phyloP scores from a whole-genome alignment of 2,888 invertebrate genomes.

The Thymelicus acteon region DNA sequence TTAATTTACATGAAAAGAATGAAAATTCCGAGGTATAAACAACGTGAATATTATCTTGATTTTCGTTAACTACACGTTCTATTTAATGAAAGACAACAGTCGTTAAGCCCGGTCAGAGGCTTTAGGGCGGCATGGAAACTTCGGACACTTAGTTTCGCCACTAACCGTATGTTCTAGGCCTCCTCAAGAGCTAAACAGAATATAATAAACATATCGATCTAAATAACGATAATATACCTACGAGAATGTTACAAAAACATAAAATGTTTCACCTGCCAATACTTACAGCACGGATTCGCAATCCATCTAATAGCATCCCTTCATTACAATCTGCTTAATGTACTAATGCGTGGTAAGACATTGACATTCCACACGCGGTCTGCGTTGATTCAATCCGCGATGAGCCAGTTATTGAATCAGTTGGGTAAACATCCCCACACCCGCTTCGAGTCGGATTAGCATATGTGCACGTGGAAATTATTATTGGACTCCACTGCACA shows the following conservation, averaged over 20 bases:
- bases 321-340: constrained; percentile 62
- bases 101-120: too few relatives aligned
- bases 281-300: not conserved
- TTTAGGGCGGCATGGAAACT: too few relatives aligned
- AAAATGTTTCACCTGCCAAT: not conserved
- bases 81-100: too few relatives aligned
- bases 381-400: constrained; percentile 66
- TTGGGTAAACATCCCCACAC: constrained; percentile 72
- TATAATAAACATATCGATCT: too few relatives aligned
- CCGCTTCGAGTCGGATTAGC: constrained; percentile 60
- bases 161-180: too few relatives aligned
- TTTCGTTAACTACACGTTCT: too few relatives aligned
- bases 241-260: not conserved
- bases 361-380: constrained; percentile 73
- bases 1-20: too few relatives aligned
- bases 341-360: constrained; percentile 72
- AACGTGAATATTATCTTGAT: too few relatives aligned
- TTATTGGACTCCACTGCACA: not conserved
- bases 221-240: too few relatives aligned
- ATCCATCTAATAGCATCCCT: constrained; percentile 7
- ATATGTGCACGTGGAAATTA: constrained; percentile 50
- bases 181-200: too few relatives aligned
- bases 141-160: too few relatives aligned
- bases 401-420: constrained; percentile 81
- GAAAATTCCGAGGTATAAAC: too few relatives aligned